These are phyloP conservation scores for Azorinus chamasolen DNA, from an alignment of 2,888 invertebrate species.

Conservation along the genomic window DNA sequence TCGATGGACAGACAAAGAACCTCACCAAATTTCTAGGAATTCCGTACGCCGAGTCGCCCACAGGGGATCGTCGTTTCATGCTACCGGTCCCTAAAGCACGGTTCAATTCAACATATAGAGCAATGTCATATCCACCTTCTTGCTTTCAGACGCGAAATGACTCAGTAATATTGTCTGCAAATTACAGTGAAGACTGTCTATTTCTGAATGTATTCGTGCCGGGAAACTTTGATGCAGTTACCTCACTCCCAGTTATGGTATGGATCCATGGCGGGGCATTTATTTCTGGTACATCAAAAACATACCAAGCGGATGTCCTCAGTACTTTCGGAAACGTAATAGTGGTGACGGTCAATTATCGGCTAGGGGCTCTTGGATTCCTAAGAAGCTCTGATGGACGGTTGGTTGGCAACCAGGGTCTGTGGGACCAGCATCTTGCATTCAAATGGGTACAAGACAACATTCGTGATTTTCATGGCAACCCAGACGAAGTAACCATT, in stretches of 20 bases:
- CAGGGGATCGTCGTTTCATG: slow-evolving; percentile 51
- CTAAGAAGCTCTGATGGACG: slow-evolving; percentile 57
- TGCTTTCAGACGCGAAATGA: slow-evolving; percentile 67
- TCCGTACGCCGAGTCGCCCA: slow-evolving; percentile 67
- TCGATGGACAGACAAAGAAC: no score
- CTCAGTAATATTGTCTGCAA: slow-evolving; percentile 41
- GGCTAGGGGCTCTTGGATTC: slow-evolving; percentile 74
- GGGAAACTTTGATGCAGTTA: slow-evolving; percentile 13
- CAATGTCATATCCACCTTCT: slow-evolving; percentile 58
- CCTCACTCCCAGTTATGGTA: slow-evolving; percentile 66
- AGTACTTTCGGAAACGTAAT: slow-evolving; percentile 68
- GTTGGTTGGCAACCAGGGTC: slow-evolving; percentile 67
- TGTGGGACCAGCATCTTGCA: slow-evolving; percentile 72
- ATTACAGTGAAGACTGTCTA: slow-evolving; percentile 72
- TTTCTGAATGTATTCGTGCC: slow-evolving; percentile 71
- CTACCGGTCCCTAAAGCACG: slow-evolving; percentile 31
- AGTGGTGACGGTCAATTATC: slow-evolving; percentile 72
- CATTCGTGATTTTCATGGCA: slow-evolving; percentile 70
- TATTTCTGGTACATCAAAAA: slow-evolving; percentile 59
- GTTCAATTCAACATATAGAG: slow-evolving; percentile 45
- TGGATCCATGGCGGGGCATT: slow-evolving; percentile 77
- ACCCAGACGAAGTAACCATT: slow-evolving; percentile 61
- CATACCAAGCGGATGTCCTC: slow-evolving; percentile 64
- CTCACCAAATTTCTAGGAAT: slow-evolving; percentile 54
- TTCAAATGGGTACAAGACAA: slow-evolving; percentile 73